Evolutionary conservation across 2,888 invertebrate genomes (phyloP).

Genomic region (Dromius quadrimaculatus): DNA sequence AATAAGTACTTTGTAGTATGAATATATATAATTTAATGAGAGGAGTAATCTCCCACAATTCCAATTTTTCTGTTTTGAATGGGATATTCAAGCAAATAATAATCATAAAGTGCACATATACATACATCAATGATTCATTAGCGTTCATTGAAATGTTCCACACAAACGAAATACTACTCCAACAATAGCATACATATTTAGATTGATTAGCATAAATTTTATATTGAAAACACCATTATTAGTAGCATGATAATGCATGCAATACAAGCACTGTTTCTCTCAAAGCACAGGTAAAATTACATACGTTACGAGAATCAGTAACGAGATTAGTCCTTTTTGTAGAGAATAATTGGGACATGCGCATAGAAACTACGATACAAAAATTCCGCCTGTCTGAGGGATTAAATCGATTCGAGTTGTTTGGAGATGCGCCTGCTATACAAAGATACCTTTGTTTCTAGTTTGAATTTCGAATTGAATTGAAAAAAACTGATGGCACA

Average conservation of each 20-base stretch:
- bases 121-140: slow-evolving; percentile 7
- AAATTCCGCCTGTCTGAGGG: slow-evolving; percentile 37
- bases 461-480: too few species aligned
- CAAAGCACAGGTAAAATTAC: slow-evolving; percentile 18
- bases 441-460: slow-evolving; percentile 24
- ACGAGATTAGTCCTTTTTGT: slow-evolving; percentile 42
- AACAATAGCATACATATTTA: slow-evolving; percentile 20
- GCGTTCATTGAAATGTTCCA: neutral
- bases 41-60: too few species aligned
- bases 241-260: neutral
- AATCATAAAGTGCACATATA: neutral
- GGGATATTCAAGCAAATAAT: neutral
- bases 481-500: too few species aligned
- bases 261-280: neutral
- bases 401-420: slow-evolving; percentile 39
- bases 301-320: slow-evolving; percentile 28
- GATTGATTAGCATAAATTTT: slow-evolving; percentile 14
- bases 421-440: slow-evolving; percentile 15
- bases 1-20: too few species aligned
- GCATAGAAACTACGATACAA: slow-evolving; percentile 30
- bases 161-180: slow-evolving; percentile 11
- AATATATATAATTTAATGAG: too few species aligned
- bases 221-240: slow-evolving; percentile 7
- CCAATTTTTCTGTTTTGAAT: neutral
- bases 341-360: slow-evolving; percentile 42